Percentiles rank a stretch among this genome's conserved stretches.
These are phyloP conservation scores for Paraplagusia blochii DNA, from an alignment of 2,113 vertebrate species.

Conservation along the genomic window DNA sequence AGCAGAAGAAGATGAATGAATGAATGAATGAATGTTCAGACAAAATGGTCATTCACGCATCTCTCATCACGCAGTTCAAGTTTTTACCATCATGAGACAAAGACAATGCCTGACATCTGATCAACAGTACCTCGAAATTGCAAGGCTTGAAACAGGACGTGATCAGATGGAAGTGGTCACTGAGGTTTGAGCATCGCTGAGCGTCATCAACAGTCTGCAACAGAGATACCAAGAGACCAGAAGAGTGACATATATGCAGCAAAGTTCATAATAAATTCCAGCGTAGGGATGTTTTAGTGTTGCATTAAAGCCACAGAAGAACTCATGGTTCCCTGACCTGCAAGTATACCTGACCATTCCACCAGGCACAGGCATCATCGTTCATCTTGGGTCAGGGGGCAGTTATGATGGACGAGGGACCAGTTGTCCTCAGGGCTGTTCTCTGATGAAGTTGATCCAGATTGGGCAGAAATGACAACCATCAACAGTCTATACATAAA, in stretches of 20 bases:
- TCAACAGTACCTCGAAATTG: too few species aligned
- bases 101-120: too few species aligned
- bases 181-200: too few species aligned
- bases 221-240: not conserved
- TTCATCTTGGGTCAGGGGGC: slow-evolving; percentile 1
- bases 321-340: slow-evolving; percentile 6
- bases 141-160: too few species aligned
- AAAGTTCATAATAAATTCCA: slow-evolving; percentile 8
- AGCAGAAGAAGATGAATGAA: too few species aligned
- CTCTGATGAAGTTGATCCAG: not conserved
- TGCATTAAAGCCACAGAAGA: slow-evolving; percentile 2
- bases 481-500: too few species aligned
- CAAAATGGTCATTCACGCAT: too few species aligned
- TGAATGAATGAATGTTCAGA: too few species aligned
- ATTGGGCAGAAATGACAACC: not conserved
- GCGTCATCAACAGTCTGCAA: not conserved
- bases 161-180: too few species aligned
- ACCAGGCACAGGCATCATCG: slow-evolving; percentile 4
- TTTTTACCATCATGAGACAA: too few species aligned
- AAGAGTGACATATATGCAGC: not conserved
- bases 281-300: not conserved
- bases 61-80: too few species aligned
- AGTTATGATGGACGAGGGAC: slow-evolving; percentile 2
- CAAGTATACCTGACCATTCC: slow-evolving; percentile 16
- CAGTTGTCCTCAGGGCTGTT: too few species aligned